phyloP scores from a whole-genome alignment of 1,140 invertebrate species.

The Hormaphis cornu region DNA sequence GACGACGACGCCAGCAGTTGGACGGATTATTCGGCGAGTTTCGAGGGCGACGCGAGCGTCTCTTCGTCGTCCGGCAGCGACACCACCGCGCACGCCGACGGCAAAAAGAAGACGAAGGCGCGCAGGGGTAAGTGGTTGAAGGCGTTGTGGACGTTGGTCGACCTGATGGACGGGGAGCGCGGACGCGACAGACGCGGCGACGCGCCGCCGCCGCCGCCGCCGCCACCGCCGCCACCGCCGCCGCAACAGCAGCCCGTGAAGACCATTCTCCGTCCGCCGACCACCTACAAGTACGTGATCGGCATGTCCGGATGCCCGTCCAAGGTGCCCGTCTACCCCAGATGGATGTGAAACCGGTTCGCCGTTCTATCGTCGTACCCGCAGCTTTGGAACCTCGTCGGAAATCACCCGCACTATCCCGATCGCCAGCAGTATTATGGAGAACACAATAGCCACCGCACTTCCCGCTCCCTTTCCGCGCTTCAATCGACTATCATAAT shows the following conservation, averaged over 20 bases:
- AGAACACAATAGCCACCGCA: background rate
- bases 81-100: no score
- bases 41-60: background rate
- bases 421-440: background rate
- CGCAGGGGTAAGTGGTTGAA: background rate
- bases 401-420: background rate
- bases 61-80: background rate
- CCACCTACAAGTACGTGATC: constrained; percentile 65
- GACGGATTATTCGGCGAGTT: background rate
- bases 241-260: no score
- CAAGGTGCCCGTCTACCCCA: constrained; percentile 49
- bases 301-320: constrained; percentile 69
- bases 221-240: no score
- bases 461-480: background rate
- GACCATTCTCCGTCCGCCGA: constrained; percentile 59
- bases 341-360: constrained; percentile 41
- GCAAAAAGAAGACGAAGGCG: background rate
- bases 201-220: background rate
- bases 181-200: background rate
- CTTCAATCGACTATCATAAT: no score
- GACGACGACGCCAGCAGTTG: background rate
- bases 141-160: background rate
- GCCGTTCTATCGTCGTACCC: background rate
- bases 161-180: background rate
- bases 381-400: constrained; percentile 9